A percentile compares a stretch with the other conserved stretches of the same genome.
Conservation (phyloP, 1,140 invertebrate genomes). For the Drosophila leontia region DNA sequence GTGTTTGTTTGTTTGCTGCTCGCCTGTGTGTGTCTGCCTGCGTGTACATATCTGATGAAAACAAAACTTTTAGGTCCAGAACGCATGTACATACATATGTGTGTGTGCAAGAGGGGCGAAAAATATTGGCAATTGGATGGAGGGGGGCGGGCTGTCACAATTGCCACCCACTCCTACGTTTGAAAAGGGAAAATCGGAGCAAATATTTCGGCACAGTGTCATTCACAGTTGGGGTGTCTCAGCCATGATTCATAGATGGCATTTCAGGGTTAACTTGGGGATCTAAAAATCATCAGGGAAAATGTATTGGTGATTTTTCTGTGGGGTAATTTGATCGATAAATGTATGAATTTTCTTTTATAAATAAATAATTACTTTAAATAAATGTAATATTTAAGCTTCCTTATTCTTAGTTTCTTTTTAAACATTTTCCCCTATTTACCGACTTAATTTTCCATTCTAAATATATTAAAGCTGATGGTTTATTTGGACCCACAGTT, state of each 20-base stretch:
- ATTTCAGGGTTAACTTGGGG: neutral
- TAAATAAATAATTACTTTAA: no score
- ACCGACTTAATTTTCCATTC: slow-evolving; percentile 22
- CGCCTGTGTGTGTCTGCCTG: slow-evolving; percentile 6
- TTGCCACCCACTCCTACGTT: neutral
- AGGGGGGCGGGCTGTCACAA: slow-evolving; percentile 16
- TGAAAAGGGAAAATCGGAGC: slow-evolving; percentile 3
- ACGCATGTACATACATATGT: neutral
- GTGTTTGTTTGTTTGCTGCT: slow-evolving; percentile 28
- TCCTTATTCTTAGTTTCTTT: neutral
- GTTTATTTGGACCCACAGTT: slow-evolving; percentile 19
- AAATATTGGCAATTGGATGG: slow-evolving; percentile 15
- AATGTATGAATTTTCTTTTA: no score
- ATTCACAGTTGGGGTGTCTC: neutral
- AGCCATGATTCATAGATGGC: neutral
- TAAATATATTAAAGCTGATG: slow-evolving; percentile 54
- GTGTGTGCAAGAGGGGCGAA: neutral
- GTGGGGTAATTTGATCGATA: neutral
- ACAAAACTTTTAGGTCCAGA: slow-evolving; percentile 32
- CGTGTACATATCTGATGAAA: slow-evolving; percentile 33
- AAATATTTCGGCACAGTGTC: slow-evolving; percentile 16
- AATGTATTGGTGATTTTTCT: neutral
- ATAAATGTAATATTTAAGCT: neutral
- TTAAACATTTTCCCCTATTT: neutral
- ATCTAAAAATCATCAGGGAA: neutral